Base-by-base conservation (phyloP, 2,113 vertebrate species). In the Chinchilla lanigera region DNA sequence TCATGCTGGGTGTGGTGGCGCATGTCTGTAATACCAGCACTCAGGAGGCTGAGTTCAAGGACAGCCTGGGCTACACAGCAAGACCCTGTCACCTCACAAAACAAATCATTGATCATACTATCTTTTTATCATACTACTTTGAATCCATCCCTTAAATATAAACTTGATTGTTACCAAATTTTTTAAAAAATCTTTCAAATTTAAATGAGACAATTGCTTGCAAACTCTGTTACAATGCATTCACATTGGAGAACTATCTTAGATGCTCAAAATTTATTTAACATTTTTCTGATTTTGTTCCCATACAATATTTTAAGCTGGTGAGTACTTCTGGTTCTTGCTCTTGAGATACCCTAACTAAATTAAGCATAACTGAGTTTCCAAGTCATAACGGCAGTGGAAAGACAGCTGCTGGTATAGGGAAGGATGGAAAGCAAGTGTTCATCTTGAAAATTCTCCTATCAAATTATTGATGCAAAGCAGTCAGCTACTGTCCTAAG, bases 391-490 rank as follows among this genome's bases (percentile, higher is more conserved):
- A 96, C 13, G 24, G 98, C 97, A 83, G 94, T 35, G 22, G 82
- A 95, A 93, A 96, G 87, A 95, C 95, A 98, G 97, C 94, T 96
- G 93, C 97, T 91, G 98, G 97, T 95, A 97, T 73, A 86, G 89
- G 82, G 95, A 98, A 98, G 98, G 97, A 97, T 98, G 98, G 98
- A 97, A 98, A 92, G 94, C 97, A 97, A 97, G 97, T 98, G 97
- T 98, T 98, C 98, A 95, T 98, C 98, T 98, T 78, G 30, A 98
- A 98, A 98, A 98, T 93, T 95, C 95, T 94, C 98, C 94, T 98
- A 98, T 99, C 98, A 98, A 98, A 98, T 98, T 98, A 98, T 97
- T 89, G 92, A 97, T 98, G 95, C 97, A 98, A 99, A 98, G 97
- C 97, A 98, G 97, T 97, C 94, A 97, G 98, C 50, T 11, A 96